Conservation (phyloP, 2,888 invertebrate genomes). For the Hirtodrosophila confusa region DNA sequence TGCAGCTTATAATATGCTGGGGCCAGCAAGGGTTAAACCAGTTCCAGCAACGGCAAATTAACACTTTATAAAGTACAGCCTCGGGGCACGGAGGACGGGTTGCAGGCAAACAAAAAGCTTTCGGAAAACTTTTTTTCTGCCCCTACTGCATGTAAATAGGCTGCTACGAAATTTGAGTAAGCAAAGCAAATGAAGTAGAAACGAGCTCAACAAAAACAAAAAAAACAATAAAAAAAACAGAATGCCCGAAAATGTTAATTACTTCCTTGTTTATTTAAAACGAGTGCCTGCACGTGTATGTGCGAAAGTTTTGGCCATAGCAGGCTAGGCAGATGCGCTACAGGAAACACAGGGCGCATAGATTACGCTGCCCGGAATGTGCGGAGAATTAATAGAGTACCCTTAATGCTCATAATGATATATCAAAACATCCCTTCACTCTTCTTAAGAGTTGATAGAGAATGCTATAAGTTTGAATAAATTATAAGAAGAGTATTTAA, state of each 20-base stretch:
- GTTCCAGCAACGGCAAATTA: conserved; percentile 74
- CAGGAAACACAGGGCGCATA: not conserved
- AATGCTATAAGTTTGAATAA: no score
- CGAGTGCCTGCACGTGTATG: conserved; percentile 48
- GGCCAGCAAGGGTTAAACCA: conserved; percentile 62
- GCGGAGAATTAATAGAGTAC: not conserved
- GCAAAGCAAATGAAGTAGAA: conserved; percentile 78
- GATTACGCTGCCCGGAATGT: no score
- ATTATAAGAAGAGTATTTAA: no score
- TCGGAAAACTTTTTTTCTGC: conserved; percentile 42
- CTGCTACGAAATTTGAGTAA: conserved; percentile 76
- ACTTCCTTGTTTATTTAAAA: conserved; percentile 74
- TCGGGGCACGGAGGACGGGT: conserved; percentile 26
- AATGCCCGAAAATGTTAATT: conserved; percentile 77
- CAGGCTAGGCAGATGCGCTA: conserved; percentile 24
- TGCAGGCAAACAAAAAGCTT: conserved; percentile 35
- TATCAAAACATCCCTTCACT: no score
- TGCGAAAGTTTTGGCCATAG: conserved; percentile 35
- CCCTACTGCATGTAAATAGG: conserved; percentile 65
- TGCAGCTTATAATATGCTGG: not conserved
- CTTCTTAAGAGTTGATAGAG: no score
- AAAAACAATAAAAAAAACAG: conserved; percentile 35
- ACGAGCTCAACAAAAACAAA: conserved; percentile 37
- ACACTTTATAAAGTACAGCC: conserved; percentile 82
- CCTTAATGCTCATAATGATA: no score